These are phyloP conservation scores for Platerodrilus igneus DNA, from an alignment of 2,888 invertebrate species.

Conservation along the genomic window DNA sequence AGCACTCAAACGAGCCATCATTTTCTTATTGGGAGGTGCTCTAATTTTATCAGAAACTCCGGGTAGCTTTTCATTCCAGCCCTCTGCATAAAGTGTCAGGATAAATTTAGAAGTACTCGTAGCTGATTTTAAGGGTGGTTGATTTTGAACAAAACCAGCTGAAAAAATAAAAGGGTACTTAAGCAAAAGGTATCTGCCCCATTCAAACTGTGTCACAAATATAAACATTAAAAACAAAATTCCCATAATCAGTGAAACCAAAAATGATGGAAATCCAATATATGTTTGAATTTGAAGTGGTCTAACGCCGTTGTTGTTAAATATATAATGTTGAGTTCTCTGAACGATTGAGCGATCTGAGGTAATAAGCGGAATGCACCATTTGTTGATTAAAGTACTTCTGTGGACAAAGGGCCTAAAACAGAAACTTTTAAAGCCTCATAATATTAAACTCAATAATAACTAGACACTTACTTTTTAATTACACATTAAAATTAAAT, in stretches of 20 bases:
- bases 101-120: slow-evolving; percentile 59
- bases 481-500: too few relatives aligned
- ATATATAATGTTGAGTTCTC: slow-evolving; percentile 73
- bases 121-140: slow-evolving; percentile 57
- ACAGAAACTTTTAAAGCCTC: too few relatives aligned
- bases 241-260: slow-evolving; percentile 51
- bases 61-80: slow-evolving; percentile 65
- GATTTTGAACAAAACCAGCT: slow-evolving; percentile 62
- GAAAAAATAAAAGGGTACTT: slow-evolving; percentile 58
- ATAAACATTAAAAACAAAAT: slow-evolving; percentile 52
- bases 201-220: slow-evolving; percentile 55
- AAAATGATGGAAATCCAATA: too few relatives aligned
- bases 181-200: slow-evolving; percentile 61
- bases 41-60: slow-evolving; percentile 55
- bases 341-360: slow-evolving; percentile 77
- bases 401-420: too few relatives aligned
- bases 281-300: slow-evolving; percentile 79
- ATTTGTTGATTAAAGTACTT: slow-evolving; percentile 19
- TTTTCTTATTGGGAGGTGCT: slow-evolving; percentile 58
- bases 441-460: too few relatives aligned
- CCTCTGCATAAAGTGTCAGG: slow-evolving; percentile 69
- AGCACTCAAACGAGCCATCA: slow-evolving; percentile 63
- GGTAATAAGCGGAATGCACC: slow-evolving; percentile 69
- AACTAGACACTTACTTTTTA: too few relatives aligned
- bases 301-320: slow-evolving; percentile 60